Base-by-base conservation (phyloP, 2,113 vertebrate genomes). In the Ophthalmolycus amberensis region DNA sequence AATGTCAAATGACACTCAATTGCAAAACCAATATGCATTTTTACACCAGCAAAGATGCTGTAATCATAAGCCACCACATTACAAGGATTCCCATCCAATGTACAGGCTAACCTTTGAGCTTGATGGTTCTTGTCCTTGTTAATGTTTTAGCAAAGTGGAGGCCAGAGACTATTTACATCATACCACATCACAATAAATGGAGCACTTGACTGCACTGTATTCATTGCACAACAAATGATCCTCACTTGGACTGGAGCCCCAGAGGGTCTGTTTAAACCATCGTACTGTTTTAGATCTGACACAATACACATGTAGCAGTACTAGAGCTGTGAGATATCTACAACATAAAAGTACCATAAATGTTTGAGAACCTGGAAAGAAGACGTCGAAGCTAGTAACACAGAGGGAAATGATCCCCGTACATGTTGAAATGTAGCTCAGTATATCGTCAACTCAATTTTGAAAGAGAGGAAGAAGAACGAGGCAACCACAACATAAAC, bases 221-320 rank as follows among this genome's bases (percentile, higher is more conserved):
- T 63, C 52, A 68, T 10, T 42, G 46, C 68, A 34, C 42, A 68
- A 67, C n/a, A 54, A 46, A 38, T 52, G 3, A 37, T 72, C 48
- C 44, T 62, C 70, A 75, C 46, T 62, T 72, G 52, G n/a, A 60
- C 68, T 60, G 62, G 14, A 67, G 20, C 9, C 42, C n/a, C 3
- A 1, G n/a, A 60, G 32, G 9, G n/a, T 38, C 48, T 32, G 2
- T 64, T 16, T 29, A 50, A 56, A 22, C 34, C 56, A 70, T 82
- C 72, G 63, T 40, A 9, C n/a, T 11, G 42, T 16, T 3, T n/a
- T 40, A 29, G 22, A 38, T 29, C 38, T 15, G 48, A 77, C n/a
- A 48, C 79, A 46, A 65, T 9, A 25, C 8, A 54, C 8, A 54
- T 22, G 38, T 27, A 5, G 32, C 20, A 4, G n/a, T 27, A 10